Evolutionary conservation across 2,888 invertebrate genomes (phyloP).

Genomic region (Ophion ellenae): DNA sequence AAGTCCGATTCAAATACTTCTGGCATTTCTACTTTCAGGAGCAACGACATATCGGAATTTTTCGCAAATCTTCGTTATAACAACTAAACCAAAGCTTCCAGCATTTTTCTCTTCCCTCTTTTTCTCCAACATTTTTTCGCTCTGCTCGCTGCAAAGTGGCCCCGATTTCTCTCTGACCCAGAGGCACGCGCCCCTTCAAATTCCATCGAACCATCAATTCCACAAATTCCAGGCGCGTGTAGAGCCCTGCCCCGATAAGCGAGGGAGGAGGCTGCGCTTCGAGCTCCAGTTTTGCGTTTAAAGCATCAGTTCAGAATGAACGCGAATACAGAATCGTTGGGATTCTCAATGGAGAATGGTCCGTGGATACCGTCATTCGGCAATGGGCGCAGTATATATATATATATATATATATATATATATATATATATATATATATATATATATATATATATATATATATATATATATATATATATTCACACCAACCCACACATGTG

Average conservation of each 20-base stretch:
- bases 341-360: slow-evolving; percentile 35
- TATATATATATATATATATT: background rate
- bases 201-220: slow-evolving; percentile 52
- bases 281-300: slow-evolving; percentile 24
- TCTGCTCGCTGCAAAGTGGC: slow-evolving; percentile 19
- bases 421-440: background rate
- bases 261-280: slow-evolving; percentile 27
- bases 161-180: slow-evolving; percentile 34
- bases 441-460: background rate
- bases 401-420: background rate
- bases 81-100: background rate
- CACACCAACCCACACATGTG: too few species aligned
- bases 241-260: slow-evolving; percentile 15
- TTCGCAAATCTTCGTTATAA: background rate
- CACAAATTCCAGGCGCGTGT: slow-evolving; percentile 48
- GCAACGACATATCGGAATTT: background rate
- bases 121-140: background rate
- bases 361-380: slow-evolving; percentile 16
- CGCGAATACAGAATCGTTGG: slow-evolving; percentile 38
- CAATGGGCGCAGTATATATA: slow-evolving; percentile 4
- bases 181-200: slow-evolving; percentile 32
- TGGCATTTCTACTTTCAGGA: background rate
- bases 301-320: slow-evolving; percentile 7
- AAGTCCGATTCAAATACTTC: slow-evolving; percentile 24
- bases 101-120: background rate